A percentile compares a stretch with the other conserved stretches of the same genome.
phyloP scores from a whole-genome alignment of 2,113 vertebrate species.

The Paradisaea rubra region DNA sequence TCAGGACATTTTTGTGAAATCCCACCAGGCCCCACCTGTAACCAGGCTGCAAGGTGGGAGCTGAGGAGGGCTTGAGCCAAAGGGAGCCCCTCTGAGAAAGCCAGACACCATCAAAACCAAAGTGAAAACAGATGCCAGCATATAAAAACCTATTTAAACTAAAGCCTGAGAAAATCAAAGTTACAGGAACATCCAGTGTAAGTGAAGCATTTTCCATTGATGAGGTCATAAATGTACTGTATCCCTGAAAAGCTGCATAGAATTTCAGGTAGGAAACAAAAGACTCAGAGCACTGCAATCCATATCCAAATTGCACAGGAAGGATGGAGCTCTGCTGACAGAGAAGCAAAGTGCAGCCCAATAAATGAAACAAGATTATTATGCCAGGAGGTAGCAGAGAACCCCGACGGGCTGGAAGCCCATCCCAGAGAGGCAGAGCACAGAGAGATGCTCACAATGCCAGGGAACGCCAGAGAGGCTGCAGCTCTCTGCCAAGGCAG shows the following conservation, averaged over 20 bases:
- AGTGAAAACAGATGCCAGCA: conserved; percentile 12
- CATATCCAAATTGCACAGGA: fast-evolving
- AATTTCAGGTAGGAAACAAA: neutral
- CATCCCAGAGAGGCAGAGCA: neutral
- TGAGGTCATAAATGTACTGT: neutral
- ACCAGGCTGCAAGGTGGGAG: neutral
- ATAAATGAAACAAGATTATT: neutral
- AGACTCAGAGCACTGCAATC: neutral
- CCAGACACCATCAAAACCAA: neutral
- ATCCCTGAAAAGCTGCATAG: neutral
- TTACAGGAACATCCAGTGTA: neutral
- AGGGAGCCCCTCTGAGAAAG: neutral
- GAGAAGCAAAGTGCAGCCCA: neutral
- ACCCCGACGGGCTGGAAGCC: neutral
- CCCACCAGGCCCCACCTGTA: neutral
- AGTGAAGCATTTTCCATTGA: neutral
- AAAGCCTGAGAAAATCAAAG: conserved; percentile 4
- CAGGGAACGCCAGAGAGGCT: neutral
- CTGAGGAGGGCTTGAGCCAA: neutral
- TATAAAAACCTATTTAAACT: neutral
- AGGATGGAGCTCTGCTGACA: neutral
- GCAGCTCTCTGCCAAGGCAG: neutral
- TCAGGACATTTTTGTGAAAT: neutral
- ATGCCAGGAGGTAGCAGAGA: neutral
- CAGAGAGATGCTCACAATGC: neutral